Evolutionary conservation across 2,888 invertebrate genomes (phyloP), one percentile per base, ranked within the genome.

Genomic region (Cordilura impudica): DNA sequence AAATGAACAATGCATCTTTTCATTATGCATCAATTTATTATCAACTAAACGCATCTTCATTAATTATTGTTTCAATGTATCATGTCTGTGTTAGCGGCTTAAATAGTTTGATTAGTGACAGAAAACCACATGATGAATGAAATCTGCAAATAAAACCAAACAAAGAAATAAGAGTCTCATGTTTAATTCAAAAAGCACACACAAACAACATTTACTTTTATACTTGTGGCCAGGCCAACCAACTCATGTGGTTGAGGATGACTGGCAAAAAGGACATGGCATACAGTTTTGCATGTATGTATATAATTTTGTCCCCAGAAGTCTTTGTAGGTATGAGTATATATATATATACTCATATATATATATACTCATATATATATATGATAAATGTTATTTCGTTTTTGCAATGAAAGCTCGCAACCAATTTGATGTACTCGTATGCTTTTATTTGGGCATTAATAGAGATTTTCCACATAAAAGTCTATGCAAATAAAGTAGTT

Each of bases 391-490:
- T 43, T 47, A 1, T 29, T 18, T 16, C 56, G 8, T 69, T 70
- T 66, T 29, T 54, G 51, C 69, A 56, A n/a, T n/a, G 39, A 53
- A 74, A 61, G 58, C 39, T 16, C n/a, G n/a, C 58, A 69, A 47
- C 51, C 78, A 67, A 18, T 35, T n/a, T 53, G 23, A 29, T 29
- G 16, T 16, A 26, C 26, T 51, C 49, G 23, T 2, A 16, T 70
- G 47, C 56, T 70, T 74, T 65, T 66, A 71, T 74, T 79, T n/a
- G 56, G 31, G 54, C 26, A 63, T 79, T 66, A 75, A 71, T 61
- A 67, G 35, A 71, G 66, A 63, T 79, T 71, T 49, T 31, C 19
- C 39, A 35, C 56, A 58, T 65, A 49, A 61, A 72, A 78, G 60
- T 69, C 78, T 70, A 66, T 61, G 12, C 66, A 69, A 69, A 73